These are phyloP conservation scores for Rotaria macrura DNA, from an alignment of 2,888 invertebrate genomes.

Conservation along the genomic window DNA sequence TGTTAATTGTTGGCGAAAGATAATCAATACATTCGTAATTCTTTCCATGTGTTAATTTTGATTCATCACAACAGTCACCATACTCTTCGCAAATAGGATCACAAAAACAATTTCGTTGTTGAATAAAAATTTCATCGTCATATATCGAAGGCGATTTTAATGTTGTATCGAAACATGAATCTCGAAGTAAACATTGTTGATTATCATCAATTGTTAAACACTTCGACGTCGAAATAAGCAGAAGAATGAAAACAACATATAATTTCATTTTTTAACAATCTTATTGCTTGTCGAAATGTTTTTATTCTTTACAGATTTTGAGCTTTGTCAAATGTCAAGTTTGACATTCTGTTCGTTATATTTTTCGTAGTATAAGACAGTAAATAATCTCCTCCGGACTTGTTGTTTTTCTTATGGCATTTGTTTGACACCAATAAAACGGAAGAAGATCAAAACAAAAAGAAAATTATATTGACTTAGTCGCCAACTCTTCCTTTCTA, in stretches of 20 bases:
- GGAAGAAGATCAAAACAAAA: neutral
- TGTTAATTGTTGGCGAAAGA: neutral
- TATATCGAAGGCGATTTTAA: neutral
- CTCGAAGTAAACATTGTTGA: neutral
- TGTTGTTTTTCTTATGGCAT: neutral
- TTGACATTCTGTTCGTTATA: neutral
- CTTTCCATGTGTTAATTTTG: neutral
- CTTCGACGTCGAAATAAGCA: neutral
- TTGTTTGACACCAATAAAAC: neutral
- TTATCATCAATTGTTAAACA: neutral
- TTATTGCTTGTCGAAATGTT: too few relatives aligned
- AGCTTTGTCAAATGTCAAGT: neutral
- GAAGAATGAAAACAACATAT: neutral
- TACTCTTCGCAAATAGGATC: neutral
- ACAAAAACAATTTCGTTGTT: constrained; percentile 16
- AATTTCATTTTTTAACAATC: neutral
- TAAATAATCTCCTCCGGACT: neutral
- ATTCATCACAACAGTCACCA: neutral
- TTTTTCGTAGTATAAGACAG: neutral
- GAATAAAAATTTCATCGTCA: neutral
- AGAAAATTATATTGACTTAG: too few relatives aligned
- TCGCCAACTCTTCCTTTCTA: too few relatives aligned
- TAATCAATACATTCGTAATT: neutral
- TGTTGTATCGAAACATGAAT: neutral
- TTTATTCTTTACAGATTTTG: neutral